Conservation (phyloP, 2,888 invertebrate genomes). For the Xanthia icteritia region DNA sequence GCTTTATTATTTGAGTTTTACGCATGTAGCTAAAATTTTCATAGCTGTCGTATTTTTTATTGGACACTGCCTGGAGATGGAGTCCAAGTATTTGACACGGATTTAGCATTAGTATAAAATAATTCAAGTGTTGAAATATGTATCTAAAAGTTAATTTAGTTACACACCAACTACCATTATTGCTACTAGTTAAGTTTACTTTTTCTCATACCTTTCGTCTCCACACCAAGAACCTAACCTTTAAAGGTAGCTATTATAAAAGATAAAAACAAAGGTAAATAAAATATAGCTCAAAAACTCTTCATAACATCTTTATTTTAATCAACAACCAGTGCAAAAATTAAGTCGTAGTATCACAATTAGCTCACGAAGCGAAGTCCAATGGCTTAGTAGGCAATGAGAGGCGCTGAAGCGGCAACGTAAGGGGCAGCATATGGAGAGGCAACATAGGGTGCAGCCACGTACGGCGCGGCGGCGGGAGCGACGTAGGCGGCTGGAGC, state of each 20-base stretch:
- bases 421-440: constrained; percentile 70
- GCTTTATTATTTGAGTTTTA: constrained; percentile 20
- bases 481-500: constrained; percentile 83
- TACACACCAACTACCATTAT: too few relatives aligned
- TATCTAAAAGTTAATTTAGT: neutral
- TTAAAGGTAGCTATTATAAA: neutral
- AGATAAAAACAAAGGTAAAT: neutral
- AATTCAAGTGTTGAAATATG: neutral
- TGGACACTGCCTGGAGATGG: constrained; percentile 3
- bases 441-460: constrained; percentile 67
- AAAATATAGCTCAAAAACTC: constrained; percentile 26
- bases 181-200: neutral
- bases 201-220: neutral
- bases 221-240: too few relatives aligned
- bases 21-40: neutral
- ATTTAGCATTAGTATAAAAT: neutral
- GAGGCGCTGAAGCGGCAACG: constrained; percentile 67
- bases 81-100: neutral
- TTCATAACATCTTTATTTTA: constrained; percentile 54
- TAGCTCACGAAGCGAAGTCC: constrained; percentile 27
- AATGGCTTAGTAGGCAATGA: constrained; percentile 70
- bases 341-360: constrained; percentile 76
- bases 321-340: constrained; percentile 41
- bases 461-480: constrained; percentile 76
- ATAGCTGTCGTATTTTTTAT: neutral